phyloP scores from a whole-genome alignment of 2,888 invertebrate genomes.

The Plebejus argus region DNA sequence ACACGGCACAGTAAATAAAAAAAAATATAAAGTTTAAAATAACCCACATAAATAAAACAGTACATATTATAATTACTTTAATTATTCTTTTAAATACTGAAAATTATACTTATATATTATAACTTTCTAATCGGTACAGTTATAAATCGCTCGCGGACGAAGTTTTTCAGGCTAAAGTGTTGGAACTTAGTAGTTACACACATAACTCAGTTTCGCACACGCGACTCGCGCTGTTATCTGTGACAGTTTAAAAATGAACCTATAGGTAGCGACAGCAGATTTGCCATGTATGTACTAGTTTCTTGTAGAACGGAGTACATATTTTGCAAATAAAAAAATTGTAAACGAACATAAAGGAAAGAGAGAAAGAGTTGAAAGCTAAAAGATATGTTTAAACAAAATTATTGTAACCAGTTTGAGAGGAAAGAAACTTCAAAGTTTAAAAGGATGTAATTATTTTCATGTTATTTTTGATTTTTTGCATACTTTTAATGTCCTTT shows the following conservation, averaged over 20 bases:
- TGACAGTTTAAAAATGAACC: conserved; percentile 41
- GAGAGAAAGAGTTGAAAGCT: too few species aligned
- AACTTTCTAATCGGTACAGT: not conserved
- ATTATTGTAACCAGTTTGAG: too few species aligned
- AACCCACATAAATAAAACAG: not conserved
- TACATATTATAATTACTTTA: not conserved
- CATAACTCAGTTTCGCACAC: conserved; percentile 2
- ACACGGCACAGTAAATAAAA: too few species aligned
- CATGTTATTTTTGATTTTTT: too few species aligned
- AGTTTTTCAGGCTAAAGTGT: not conserved
- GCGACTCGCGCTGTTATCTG: conserved; percentile 38
- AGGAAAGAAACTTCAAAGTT: too few species aligned
- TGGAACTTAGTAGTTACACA: not conserved
- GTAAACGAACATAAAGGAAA: too few species aligned
- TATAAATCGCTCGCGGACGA: not conserved
- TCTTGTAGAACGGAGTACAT: too few species aligned
- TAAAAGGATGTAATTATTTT: too few species aligned
- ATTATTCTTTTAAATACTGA: not conserved
- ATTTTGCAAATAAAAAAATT: too few species aligned
- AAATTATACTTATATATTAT: not conserved
- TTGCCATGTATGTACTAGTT: not conserved
- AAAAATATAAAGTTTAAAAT: not conserved
- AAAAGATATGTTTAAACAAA: too few species aligned
- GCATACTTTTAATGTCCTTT: not conserved
- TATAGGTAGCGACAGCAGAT: conserved; percentile 26